A percentile compares a stretch with the other conserved stretches of the same genome.
Conservation (phyloP, 2,888 invertebrate species). For the Agrenia bidenticulata region DNA sequence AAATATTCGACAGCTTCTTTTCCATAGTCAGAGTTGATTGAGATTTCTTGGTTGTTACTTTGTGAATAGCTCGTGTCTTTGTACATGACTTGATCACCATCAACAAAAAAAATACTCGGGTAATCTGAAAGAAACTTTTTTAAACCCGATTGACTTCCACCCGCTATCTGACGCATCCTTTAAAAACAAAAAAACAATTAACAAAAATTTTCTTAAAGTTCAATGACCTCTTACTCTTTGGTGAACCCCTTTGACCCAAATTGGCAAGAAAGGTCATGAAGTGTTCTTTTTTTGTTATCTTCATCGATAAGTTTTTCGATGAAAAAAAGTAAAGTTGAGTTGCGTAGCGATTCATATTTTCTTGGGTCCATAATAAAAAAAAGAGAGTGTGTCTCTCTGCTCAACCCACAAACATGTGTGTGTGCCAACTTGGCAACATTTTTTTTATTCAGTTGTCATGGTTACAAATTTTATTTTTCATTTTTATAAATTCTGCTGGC, state of each 20-base stretch:
- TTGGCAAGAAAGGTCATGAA: constrained; percentile 97
- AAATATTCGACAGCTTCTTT: constrained; percentile 98
- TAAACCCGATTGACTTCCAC: constrained; percentile 93
- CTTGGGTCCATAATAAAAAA: constrained; percentile 92
- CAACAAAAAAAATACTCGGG: constrained; percentile 92
- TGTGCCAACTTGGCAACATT: not conserved
- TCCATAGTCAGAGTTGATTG: constrained; percentile 62
- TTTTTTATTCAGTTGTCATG: not conserved
- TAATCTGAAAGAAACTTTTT: constrained; percentile 96
- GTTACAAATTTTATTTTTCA: not conserved
- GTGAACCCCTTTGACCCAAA: constrained; percentile 99
- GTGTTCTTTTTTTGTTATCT: constrained; percentile 65
- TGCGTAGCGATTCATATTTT: constrained; percentile 90
- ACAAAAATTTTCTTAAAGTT: not conserved
- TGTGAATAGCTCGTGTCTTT: constrained; percentile 53
- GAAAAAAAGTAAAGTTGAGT: constrained; percentile 88
- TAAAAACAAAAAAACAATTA: not conserved
- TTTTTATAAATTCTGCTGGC: not conserved
- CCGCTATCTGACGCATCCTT: constrained; percentile 56
- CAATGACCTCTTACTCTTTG: constrained; percentile 65
- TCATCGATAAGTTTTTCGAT: constrained; percentile 34
- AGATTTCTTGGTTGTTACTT: constrained; percentile 27
- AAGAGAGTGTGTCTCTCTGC: no score
- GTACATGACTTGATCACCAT: constrained; percentile 67
- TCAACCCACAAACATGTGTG: no score